A percentile compares a stretch with the other conserved stretches of the same genome.
These are phyloP conservation scores for Gavia stellata DNA, from an alignment of 2,113 vertebrate genomes.

Conservation along the genomic window DNA sequence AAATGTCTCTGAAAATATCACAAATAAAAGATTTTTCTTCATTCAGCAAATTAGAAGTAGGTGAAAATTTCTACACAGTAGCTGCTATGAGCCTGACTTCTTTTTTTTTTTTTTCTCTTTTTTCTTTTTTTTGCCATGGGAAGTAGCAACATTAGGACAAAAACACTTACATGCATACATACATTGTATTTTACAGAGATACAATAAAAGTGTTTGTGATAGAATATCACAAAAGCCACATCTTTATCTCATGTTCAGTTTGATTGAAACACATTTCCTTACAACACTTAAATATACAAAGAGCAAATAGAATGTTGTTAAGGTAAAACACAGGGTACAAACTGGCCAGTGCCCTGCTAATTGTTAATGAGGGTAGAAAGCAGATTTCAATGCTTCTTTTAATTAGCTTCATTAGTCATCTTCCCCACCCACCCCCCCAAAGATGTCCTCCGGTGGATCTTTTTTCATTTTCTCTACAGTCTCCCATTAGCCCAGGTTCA, in stretches of 20 bases:
- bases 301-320: conserved; percentile 93
- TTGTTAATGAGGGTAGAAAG: conserved; percentile 89
- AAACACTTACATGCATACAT: conserved; percentile 99
- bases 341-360: conserved; percentile 85
- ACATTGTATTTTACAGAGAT: conserved; percentile 99
- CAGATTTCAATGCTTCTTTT: conserved; percentile 87
- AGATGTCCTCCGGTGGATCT: conserved; percentile 80
- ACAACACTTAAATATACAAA: conserved; percentile 99
- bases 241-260: conserved; percentile 84
- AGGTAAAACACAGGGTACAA: conserved; percentile 87
- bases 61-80: conserved; percentile 92
- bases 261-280: conserved; percentile 91
- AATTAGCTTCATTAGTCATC: conserved; percentile 89
- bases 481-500: conserved; percentile 86
- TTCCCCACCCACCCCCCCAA: conserved; percentile 68
- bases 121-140: conserved; percentile 71
- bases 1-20: conserved; percentile 99
- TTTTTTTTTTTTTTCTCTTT: conserved; percentile 27
- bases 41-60: conserved; percentile 97
- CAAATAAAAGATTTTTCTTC: conserved; percentile 99
- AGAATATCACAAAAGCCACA: conserved; percentile 92
- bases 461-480: conserved; percentile 79
- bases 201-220: conserved; percentile 97
- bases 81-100: conserved; percentile 84
- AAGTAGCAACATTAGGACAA: conserved; percentile 93